These are phyloP conservation scores for Agrenia bidenticulata DNA, from an alignment of 2,888 invertebrate genomes.

Conservation along the genomic window DNA sequence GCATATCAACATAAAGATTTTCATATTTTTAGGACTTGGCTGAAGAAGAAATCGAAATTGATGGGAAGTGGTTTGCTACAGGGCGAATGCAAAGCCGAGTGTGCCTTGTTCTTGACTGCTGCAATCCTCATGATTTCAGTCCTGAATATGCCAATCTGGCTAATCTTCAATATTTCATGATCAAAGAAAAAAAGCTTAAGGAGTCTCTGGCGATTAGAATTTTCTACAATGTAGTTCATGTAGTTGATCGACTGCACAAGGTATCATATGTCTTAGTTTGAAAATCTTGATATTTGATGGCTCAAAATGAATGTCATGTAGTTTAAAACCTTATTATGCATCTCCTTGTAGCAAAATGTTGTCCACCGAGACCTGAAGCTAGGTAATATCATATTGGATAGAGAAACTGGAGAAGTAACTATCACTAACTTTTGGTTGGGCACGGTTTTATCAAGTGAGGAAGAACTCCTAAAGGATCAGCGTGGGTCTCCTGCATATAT, in stretches of 20 bases:
- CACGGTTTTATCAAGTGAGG: constrained; percentile 71
- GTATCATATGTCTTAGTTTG: too few relatives aligned
- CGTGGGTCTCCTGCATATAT: constrained; percentile 79
- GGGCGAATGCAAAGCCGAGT: constrained; percentile 59
- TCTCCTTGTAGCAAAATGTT: constrained; percentile 66
- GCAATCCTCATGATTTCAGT: constrained; percentile 68
- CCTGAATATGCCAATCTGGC: constrained; percentile 63
- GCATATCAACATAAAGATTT: too few relatives aligned
- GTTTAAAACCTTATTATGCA: constrained; percentile 2
- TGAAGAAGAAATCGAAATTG: constrained; percentile 59
- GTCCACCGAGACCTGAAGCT: constrained; percentile 76
- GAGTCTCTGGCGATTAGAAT: constrained; percentile 73
- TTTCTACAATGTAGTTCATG: constrained; percentile 72
- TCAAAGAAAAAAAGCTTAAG: constrained; percentile 71
- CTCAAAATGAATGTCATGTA: too few relatives aligned
- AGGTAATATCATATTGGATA: constrained; percentile 74
- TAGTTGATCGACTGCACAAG: constrained; percentile 72
- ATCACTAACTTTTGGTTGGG: constrained; percentile 77
- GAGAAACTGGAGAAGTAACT: constrained; percentile 64
- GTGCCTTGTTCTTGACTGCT: constrained; percentile 72
- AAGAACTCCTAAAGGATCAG: constrained; percentile 71
- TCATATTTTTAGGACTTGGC: constrained; percentile 61
- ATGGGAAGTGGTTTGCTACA: constrained; percentile 62
- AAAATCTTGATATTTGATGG: too few relatives aligned
- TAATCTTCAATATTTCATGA: constrained; percentile 74